A percentile compares a stretch with the other conserved stretches of the same genome.
phyloP scores from a whole-genome alignment of 2,888 invertebrate species.

The Elegia similella region DNA sequence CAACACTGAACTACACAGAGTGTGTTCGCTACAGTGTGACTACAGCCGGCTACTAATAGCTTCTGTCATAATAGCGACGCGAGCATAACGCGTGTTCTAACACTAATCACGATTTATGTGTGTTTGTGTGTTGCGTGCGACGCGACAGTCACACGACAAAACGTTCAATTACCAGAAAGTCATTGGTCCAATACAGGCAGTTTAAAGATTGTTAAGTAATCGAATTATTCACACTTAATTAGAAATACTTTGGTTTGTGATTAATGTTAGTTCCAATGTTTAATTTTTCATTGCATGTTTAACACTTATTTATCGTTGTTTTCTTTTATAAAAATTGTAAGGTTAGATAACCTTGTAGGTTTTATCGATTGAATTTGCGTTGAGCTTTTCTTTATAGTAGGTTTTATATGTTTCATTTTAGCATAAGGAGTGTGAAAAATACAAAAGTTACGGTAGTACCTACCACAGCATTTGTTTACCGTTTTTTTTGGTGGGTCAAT shows the following conservation, averaged over 20 bases:
- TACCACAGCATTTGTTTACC: too few species aligned
- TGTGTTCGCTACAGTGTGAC: slow-evolving; percentile 5
- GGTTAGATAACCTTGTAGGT: too few species aligned
- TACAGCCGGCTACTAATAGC: slow-evolving; percentile 10
- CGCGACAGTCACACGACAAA: background rate
- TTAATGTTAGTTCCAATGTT: background rate
- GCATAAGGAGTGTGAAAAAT: too few species aligned
- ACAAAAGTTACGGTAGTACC: too few species aligned
- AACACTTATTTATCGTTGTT: background rate
- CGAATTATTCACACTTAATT: background rate
- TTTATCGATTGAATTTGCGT: too few species aligned
- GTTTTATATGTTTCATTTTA: too few species aligned
- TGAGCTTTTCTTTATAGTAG: too few species aligned
- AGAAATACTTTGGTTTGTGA: background rate
- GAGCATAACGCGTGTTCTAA: slow-evolving; percentile 9
- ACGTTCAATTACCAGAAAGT: background rate
- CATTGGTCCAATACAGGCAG: background rate
- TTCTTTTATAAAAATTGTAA: too few species aligned
- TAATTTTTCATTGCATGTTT: background rate
- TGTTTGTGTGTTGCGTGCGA: slow-evolving; percentile 3
- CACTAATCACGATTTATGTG: slow-evolving; percentile 24
- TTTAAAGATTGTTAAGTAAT: background rate
- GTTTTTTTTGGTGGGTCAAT: too few species aligned
- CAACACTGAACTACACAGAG: background rate
- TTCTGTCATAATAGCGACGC: slow-evolving; percentile 10